Conservation (phyloP, 2,113 vertebrate species). For the Limnothrissa miodon region DNA sequence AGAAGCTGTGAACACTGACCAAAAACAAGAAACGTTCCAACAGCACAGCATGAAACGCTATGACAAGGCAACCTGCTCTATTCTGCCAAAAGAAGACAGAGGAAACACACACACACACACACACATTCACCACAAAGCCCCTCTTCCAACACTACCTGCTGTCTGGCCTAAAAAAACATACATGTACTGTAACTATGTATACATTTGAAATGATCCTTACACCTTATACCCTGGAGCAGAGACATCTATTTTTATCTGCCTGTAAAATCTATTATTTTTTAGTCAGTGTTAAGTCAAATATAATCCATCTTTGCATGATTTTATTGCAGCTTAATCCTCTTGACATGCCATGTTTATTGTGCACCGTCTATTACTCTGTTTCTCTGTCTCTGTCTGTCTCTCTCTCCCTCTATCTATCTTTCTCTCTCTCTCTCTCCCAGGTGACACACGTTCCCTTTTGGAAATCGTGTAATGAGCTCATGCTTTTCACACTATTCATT, state of each 20-base stretch:
- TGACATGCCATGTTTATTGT: not conserved
- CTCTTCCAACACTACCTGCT: not conserved
- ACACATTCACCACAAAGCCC: not conserved
- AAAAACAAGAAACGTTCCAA: conserved; percentile 38
- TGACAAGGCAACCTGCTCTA: conserved; percentile 48
- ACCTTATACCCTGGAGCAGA: not conserved
- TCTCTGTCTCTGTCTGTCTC: too few species aligned
- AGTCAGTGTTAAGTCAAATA: not conserved
- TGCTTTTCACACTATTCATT: not conserved
- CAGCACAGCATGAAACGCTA: conserved; percentile 42
- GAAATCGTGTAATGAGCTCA: not conserved
- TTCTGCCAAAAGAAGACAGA: not conserved
- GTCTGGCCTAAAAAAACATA: not conserved
- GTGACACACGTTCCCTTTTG: not conserved
- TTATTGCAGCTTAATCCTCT: not conserved
- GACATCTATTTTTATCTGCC: not conserved
- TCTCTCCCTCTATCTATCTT: too few species aligned
- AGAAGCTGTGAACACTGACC: conserved; percentile 15
- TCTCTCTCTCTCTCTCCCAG: not conserved
- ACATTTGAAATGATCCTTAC: not conserved
- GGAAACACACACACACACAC: not conserved
- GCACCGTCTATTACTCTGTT: not conserved
- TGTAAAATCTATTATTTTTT: not conserved
- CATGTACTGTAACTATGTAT: not conserved
- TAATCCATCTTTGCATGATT: not conserved